These are phyloP conservation scores for Sphaerodactylus townsendi DNA, from an alignment of 2,113 vertebrate species.

Conservation along the genomic window DNA sequence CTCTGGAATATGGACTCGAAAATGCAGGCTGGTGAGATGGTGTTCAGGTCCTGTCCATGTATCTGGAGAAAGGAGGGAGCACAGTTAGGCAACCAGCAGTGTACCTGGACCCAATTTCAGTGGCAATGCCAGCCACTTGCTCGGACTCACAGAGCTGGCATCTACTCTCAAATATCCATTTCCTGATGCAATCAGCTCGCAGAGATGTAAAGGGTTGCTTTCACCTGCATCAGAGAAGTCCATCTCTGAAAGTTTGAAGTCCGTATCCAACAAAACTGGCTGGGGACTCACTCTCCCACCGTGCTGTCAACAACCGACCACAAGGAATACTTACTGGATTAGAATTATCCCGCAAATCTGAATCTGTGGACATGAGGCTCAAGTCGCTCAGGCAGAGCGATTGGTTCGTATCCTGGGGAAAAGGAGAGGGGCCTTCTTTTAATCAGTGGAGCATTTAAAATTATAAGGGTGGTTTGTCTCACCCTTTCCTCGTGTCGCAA, in stretches of 20 bases:
- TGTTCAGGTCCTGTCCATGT: conserved; percentile 89
- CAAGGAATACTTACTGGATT: conserved; percentile 81
- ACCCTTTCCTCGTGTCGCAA: neutral
- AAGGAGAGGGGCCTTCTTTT: conserved; percentile 22
- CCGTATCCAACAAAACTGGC: neutral
- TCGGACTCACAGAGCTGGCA: neutral
- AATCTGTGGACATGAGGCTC: conserved; percentile 95
- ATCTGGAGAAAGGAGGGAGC: conserved; percentile 66
- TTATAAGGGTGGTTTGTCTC: no score
- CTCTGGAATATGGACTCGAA: conserved; percentile 98
- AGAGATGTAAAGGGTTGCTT: neutral
- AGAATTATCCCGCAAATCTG: conserved; percentile 89
- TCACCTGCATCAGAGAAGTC: neutral
- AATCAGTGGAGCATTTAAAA: neutral
- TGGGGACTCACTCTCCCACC: no score
- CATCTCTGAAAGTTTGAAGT: neutral
- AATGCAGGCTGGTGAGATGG: conserved; percentile 89
- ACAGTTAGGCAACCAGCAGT: neutral
- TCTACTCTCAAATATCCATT: neutral
- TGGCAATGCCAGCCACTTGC: neutral
- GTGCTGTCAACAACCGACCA: neutral
- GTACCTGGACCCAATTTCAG: neutral
- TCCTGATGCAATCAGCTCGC: neutral
- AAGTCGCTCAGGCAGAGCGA: conserved; percentile 96
- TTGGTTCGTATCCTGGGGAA: conserved; percentile 91